These are phyloP conservation scores for Acrossocheilus wenchowensis DNA, from an alignment of 2,797 vertebrate genomes.

Conservation along the genomic window DNA sequence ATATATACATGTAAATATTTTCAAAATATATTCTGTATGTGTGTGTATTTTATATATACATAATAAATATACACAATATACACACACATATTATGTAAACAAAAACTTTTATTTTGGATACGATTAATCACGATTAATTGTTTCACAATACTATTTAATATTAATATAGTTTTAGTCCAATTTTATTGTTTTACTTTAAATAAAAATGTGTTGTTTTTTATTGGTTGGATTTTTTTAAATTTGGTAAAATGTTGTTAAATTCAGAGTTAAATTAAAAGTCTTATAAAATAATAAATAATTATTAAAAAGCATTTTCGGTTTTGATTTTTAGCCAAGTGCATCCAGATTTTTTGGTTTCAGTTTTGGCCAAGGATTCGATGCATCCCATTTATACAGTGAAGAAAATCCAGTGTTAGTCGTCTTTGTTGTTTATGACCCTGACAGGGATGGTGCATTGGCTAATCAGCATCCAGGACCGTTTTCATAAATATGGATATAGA, in stretches of 20 bases:
- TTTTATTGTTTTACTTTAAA: not conserved
- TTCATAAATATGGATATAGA: conserved; percentile 64
- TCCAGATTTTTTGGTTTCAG: not conserved
- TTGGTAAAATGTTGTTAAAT: too few species aligned
- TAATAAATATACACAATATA: too few species aligned
- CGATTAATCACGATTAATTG: too few species aligned
- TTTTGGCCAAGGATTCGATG: not conserved
- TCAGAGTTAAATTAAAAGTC: too few species aligned
- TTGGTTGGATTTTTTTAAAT: not conserved
- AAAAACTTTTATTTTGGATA: too few species aligned
- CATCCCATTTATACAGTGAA: too few species aligned
- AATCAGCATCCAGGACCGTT: not conserved
- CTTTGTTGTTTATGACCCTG: not conserved
- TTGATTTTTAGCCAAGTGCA: not conserved
- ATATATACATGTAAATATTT: too few species aligned
- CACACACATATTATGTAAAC: too few species aligned
- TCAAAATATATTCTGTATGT: too few species aligned
- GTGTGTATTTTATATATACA: too few species aligned
- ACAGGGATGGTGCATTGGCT: not conserved
- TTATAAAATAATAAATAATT: not conserved
- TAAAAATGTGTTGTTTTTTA: not conserved
- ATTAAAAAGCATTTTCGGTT: not conserved
- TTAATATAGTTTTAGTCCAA: not conserved
- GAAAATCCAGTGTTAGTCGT: too few species aligned
- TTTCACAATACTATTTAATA: too few species aligned